Percentiles rank a stretch among this genome's conserved stretches.
phyloP scores from a whole-genome alignment of 2,113 vertebrate species.

The Corvus cornix region DNA sequence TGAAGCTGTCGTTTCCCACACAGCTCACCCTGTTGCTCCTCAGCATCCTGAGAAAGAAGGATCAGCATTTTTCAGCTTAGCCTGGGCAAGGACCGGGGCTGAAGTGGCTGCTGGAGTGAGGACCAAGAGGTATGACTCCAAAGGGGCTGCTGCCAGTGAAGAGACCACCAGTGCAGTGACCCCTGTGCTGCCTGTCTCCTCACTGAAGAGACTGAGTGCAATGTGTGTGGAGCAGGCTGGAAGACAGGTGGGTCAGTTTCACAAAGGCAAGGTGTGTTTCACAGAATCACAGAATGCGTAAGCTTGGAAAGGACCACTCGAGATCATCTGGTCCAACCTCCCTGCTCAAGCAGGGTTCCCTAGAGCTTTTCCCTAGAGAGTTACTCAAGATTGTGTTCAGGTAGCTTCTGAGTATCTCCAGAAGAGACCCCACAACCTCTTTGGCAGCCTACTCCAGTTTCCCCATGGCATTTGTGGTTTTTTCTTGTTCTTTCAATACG shows the following conservation, averaged over 20 bases:
- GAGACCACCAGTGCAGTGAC: background rate
- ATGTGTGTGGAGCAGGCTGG: background rate
- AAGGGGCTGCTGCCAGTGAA: background rate
- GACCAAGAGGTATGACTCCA: background rate
- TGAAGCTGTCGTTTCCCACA: constrained; percentile 94
- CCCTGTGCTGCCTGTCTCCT: background rate
- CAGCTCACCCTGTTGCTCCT: constrained; percentile 96
- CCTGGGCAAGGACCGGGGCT: background rate
- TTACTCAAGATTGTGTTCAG: background rate
- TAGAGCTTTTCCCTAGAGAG: background rate
- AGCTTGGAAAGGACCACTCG: background rate
- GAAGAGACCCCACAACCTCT: background rate
- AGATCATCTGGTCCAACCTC: background rate
- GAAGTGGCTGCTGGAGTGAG: background rate
- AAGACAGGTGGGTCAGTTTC: background rate
- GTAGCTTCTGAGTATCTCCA: background rate
- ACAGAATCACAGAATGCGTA: background rate
- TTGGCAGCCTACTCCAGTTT: background rate
- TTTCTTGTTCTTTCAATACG: background rate
- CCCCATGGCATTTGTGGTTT: rapidly evolving
- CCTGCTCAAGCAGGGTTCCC: background rate
- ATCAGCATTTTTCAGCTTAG: background rate
- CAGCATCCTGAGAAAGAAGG: constrained; percentile 83
- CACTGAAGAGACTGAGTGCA: background rate
- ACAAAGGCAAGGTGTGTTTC: background rate